Percentiles rank a stretch among this genome's conserved stretches.
Conservation (phyloP, 2,888 invertebrate genomes). For the Hedya salicella region DNA sequence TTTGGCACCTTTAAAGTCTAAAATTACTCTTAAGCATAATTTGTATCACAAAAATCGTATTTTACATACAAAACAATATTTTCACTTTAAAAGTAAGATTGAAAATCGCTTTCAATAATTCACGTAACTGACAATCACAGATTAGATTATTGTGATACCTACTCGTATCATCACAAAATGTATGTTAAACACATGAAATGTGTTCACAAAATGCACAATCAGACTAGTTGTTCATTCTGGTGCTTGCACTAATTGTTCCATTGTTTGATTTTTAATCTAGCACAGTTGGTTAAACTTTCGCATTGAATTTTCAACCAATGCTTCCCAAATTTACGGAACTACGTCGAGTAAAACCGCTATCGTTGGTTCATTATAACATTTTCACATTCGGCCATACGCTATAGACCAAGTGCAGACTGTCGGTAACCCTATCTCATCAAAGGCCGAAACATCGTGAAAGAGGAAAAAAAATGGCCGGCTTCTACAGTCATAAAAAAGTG, state of each 20-base stretch:
- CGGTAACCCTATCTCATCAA: too few relatives aligned
- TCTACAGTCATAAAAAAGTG: too few relatives aligned
- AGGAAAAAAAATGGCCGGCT: too few relatives aligned
- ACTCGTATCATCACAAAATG: conserved; percentile 11
- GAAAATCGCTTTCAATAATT: too few relatives aligned
- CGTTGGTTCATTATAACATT: conserved; percentile 31
- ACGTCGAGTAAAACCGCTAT: background rate
- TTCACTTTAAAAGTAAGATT: too few relatives aligned
- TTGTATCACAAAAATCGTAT: too few relatives aligned
- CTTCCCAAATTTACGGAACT: background rate
- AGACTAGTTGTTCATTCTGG: conserved; percentile 1
- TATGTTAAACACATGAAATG: conserved; percentile 6
- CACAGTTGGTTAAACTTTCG: conserved; percentile 9
- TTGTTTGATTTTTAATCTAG: conserved; percentile 33
- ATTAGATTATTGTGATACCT: too few relatives aligned
- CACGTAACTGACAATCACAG: too few relatives aligned
- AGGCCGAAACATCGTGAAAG: too few relatives aligned
- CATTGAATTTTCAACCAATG: background rate
- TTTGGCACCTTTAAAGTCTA: too few relatives aligned
- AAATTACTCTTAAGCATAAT: too few relatives aligned
- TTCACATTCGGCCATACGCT: conserved; percentile 43
- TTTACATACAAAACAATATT: too few relatives aligned
- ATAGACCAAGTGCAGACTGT: conserved; percentile 41
- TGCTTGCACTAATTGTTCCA: conserved; percentile 23
- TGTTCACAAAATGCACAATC: conserved; percentile 21